A percentile compares a stretch with the other conserved stretches of the same genome.
Evolutionary conservation across 2,888 invertebrate genomes (phyloP).

Genomic region (Nysson spinosus): DNA sequence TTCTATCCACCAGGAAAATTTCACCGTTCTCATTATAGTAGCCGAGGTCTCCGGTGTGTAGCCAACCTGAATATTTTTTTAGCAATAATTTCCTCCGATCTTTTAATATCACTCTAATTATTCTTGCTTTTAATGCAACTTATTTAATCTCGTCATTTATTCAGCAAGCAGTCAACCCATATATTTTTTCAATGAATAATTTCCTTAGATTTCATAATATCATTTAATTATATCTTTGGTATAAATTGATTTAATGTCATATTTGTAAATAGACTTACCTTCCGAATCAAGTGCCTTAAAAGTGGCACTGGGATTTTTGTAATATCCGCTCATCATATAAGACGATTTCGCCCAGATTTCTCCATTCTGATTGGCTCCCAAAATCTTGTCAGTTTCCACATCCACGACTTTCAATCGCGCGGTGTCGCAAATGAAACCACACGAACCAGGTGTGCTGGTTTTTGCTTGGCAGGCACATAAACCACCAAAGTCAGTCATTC

Average conservation of each 20-base stretch:
- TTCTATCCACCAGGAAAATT: slow-evolving; percentile 64
- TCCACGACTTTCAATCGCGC: slow-evolving; percentile 52
- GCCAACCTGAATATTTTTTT: slow-evolving; percentile 51
- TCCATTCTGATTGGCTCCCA: slow-evolving; percentile 53
- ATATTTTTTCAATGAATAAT: no score
- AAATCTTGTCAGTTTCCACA: slow-evolving; percentile 33
- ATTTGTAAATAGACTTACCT: slow-evolving; percentile 31
- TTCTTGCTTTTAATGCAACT: no score
- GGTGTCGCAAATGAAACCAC: slow-evolving; percentile 45
- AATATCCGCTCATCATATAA: slow-evolving; percentile 53
- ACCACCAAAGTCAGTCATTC: slow-evolving; percentile 46
- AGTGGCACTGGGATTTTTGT: slow-evolving; percentile 50
- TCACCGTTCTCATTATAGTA: slow-evolving; percentile 64
- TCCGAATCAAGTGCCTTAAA: slow-evolving; percentile 50
- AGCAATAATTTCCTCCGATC: not conserved
- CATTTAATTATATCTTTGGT: no score
- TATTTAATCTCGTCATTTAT: no score
- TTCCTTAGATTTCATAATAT: no score
- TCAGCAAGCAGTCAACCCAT: no score
- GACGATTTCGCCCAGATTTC: slow-evolving; percentile 49
- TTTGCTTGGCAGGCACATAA: slow-evolving; percentile 16
- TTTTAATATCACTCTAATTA: no score
- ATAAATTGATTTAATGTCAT: not conserved
- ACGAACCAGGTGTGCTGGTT: slow-evolving; percentile 40
- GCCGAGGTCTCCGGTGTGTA: slow-evolving; percentile 66